These are phyloP conservation scores for Chymomyza fuscimana DNA, from an alignment of 2,888 invertebrate genomes.

Conservation along the genomic window DNA sequence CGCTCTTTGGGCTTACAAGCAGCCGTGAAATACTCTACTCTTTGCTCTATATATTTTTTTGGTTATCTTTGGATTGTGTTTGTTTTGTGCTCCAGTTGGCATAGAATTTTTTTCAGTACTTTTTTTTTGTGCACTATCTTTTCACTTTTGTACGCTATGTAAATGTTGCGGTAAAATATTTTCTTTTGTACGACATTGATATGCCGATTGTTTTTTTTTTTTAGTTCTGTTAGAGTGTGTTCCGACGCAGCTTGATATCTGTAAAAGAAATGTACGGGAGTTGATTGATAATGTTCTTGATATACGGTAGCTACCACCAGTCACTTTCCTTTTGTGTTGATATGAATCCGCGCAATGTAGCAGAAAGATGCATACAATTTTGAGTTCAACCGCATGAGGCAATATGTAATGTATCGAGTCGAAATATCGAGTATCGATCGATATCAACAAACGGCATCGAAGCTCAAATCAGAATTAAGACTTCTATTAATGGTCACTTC, in stretches of 20 bases:
- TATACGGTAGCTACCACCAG: conserved; percentile 12
- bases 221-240: conserved; percentile 6
- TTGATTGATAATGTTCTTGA: conserved; percentile 17
- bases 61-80: conserved; percentile 29
- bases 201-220: conserved; percentile 16
- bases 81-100: conserved; percentile 3
- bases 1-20: conserved; percentile 15
- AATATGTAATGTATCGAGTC: not conserved
- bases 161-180: conserved; percentile 42
- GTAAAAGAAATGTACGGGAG: conserved; percentile 38
- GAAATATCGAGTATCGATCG: too few species aligned
- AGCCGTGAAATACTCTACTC: conserved; percentile 3
- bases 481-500: too few species aligned
- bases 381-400: not conserved
- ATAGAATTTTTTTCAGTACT: not conserved
- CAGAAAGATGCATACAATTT: not conserved
- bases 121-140: conserved; percentile 11
- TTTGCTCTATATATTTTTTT: conserved; percentile 13
- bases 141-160: conserved; percentile 28
- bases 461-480: too few species aligned
- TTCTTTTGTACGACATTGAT: conserved; percentile 76
- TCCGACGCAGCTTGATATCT: conserved; percentile 41
- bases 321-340: conserved; percentile 62
- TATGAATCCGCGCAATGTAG: conserved; percentile 44
- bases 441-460: too few species aligned